Percentiles rank a stretch among this genome's conserved stretches.
These are phyloP conservation scores for Crossocerus cetratus DNA, from an alignment of 2,888 invertebrate species.

Conservation along the genomic window DNA sequence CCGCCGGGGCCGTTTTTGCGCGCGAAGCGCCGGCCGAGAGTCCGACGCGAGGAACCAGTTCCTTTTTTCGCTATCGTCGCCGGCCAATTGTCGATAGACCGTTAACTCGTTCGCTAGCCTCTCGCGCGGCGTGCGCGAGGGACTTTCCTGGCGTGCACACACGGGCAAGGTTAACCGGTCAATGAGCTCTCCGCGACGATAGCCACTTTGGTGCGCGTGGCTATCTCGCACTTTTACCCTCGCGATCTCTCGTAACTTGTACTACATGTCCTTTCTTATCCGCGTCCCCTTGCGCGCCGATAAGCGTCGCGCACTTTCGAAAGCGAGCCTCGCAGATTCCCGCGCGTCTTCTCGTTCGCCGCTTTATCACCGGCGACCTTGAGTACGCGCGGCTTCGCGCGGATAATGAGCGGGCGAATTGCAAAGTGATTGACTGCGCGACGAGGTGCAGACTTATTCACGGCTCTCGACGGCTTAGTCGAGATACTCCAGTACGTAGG, in stretches of 20 bases:
- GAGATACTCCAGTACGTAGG: too few relatives aligned
- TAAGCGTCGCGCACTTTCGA: too few relatives aligned
- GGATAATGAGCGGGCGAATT: conserved; percentile 6
- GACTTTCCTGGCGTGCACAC: conserved; percentile 16
- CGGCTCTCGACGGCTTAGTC: too few relatives aligned
- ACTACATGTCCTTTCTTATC: conserved; percentile 17
- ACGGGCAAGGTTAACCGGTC: conserved; percentile 57
- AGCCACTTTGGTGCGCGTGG: background rate
- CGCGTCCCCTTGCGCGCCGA: too few relatives aligned
- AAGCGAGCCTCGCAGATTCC: background rate
- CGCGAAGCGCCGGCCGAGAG: too few relatives aligned
- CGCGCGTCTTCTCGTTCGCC: conserved; percentile 5
- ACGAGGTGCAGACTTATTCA: background rate
- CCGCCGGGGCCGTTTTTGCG: conserved; percentile 14
- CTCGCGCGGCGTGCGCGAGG: background rate
- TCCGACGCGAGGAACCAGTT: background rate
- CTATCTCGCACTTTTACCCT: background rate
- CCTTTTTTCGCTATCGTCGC: background rate
- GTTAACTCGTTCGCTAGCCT: background rate
- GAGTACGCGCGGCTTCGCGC: conserved; percentile 11
- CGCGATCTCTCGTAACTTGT: background rate
- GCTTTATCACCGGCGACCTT: conserved; percentile 37
- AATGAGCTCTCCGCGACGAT: conserved; percentile 53
- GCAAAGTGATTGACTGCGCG: conserved; percentile 25
- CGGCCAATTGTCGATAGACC: conserved; percentile 5